Evolutionary conservation across 2,888 invertebrate genomes (phyloP), one percentile per base, ranked within the genome.

Genomic region (Megalurothrips usitatus): DNA sequence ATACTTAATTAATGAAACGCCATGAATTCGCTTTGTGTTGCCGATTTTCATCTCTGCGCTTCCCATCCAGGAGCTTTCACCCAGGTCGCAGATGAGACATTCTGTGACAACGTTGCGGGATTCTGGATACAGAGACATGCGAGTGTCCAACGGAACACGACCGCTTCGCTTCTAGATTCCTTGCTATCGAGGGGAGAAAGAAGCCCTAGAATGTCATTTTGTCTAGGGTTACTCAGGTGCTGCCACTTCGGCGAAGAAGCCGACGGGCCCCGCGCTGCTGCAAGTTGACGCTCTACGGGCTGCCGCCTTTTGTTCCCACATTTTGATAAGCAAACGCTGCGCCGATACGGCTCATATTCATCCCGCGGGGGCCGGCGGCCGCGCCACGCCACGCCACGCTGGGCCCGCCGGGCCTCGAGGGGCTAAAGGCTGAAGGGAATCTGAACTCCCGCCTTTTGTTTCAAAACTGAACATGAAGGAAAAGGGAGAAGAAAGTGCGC

Each of bases 1-100:
- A 75, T 75, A 75, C 26, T n/a, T 75, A 75, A 75, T n/a, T 75
- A 75, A 75, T 75, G 68, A 75, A 23, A 26, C 68, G 68, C 58
- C 17, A 58, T 58, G 19, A 75, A 23, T 26, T 75, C 68, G 26
- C 19, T 17, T 58, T 58, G 68, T 26, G 68, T 26, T 75, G 10
- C 12, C 68, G 12, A 6, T 19, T 58, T 14, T 58, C 58, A 19
- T 14, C 14, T 58, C 58, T 58, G 14, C 6, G 6, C 34, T 43
- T 2, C 34, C 34, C 34, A 43, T 43, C 34, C 34, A 43, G 34
- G 34, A 4, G 34, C 34, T 43, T 43, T 43, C 34, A n/a, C n/a
- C n/a, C n/a, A n/a, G n/a, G n/a, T 43, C 34, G 6, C 34, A 43
- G 34, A 43, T 43, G 34, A 43, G 6, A 43, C 3, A 43, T n/a